phyloP scores from a whole-genome alignment of 2,797 vertebrate species.

The Halcyon badia region DNA sequence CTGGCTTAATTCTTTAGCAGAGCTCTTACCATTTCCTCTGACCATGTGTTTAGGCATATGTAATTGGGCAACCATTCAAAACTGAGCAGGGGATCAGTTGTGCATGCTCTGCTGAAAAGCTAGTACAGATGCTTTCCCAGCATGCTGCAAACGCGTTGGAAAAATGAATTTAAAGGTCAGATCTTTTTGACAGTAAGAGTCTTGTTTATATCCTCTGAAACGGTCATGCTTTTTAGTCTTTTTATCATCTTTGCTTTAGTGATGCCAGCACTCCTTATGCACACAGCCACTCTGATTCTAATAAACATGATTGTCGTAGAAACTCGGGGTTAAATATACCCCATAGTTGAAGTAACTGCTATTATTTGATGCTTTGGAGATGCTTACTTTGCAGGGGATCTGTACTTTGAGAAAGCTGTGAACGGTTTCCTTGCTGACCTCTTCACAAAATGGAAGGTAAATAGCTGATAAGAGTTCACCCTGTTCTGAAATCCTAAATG shows the following conservation, averaged over 20 bases:
- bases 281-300: not conserved
- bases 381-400: constrained; percentile 86
- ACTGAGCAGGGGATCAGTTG: constrained; percentile 1
- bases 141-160: not conserved
- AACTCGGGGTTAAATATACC: not conserved
- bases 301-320: not conserved
- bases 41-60: constrained; percentile 51
- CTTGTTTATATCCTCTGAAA: constrained; percentile 6
- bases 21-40: constrained; percentile 23
- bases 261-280: not conserved
- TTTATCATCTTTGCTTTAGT: not conserved
- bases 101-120: not conserved
- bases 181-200: not conserved
- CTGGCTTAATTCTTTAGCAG: constrained; percentile 1
- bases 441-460: constrained; percentile 97
- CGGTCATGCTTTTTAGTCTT: not conserved
- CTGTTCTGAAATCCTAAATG: not conserved
- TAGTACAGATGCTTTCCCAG: constrained; percentile 63
- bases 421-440: constrained; percentile 96
- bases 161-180: constrained; percentile 22
- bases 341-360: not conserved
- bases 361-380: not conserved
- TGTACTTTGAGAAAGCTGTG: constrained; percentile 98
- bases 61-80: constrained; percentile 27
- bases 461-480: not conserved